Evolutionary conservation across 2,888 invertebrate genomes (phyloP), one percentile per base, ranked within the genome.

Genomic region (Gasteruption jaculator): DNA sequence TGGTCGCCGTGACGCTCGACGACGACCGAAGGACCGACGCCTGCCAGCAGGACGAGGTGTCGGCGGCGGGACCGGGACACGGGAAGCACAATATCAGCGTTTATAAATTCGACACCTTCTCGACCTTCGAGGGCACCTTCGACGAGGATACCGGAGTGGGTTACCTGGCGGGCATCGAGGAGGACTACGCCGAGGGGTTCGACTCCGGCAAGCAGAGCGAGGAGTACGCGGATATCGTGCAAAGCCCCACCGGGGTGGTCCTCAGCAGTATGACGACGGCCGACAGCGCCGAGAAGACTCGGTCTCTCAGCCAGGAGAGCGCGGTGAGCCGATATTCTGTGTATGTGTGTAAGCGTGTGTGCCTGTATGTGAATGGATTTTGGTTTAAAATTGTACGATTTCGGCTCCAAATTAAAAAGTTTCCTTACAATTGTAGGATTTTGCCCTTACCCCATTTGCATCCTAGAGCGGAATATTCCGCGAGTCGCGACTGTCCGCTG

Each of bases 51-150:
- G 41, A 30, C 21, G 41, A 7, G 15, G 41, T 29, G 6, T 11
- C 29, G 46, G 25, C 3, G 42, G 37, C 2, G 33, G 19, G 10
- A 19, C 14, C 1, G 48, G 21, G 18, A 53, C 47, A 22, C 57
- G 53, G 38, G 54, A 26, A 2, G 58, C 58, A 49, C 54, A n/a
- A 59, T 15, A 65, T 68, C 30, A 67, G 64, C 46, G 68, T 67
- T 11, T 53, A 56, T 12, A 67, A 60, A 31, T 65, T 67, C 48
- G 68, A 68, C 36, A 60, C 65, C 3, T 68, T 68, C 43, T 63
- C 68, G 14, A 65, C 65, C 8, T 62, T 68, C 52, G 67, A 62
- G 42, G 61, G 61, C 4, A 61, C 63, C n/a, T 63, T 65, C 49
- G 65, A 68, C 57, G 65, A 64, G 37, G 63, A 59, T 31, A 55